These are phyloP conservation scores for Drosophila biarmipes DNA, from an alignment of 1,140 invertebrate genomes.

Conservation along the genomic window DNA sequence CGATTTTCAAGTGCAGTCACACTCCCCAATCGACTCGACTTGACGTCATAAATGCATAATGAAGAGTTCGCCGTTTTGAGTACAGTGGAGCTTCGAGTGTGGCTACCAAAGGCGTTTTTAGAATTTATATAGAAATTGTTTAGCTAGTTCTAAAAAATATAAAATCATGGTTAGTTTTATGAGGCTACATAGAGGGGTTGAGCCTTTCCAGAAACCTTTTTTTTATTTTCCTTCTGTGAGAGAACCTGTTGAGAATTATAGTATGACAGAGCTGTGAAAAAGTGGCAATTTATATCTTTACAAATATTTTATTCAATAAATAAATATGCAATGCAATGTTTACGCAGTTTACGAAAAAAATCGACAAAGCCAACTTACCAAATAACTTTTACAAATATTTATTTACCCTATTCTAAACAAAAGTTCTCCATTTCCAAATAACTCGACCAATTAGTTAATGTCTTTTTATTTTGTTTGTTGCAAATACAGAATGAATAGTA, in stretches of 20 bases:
- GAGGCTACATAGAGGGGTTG: neutral
- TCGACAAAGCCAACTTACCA: neutral
- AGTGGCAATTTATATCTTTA: too few species aligned
- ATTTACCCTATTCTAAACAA: neutral
- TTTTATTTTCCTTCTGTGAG: too few species aligned
- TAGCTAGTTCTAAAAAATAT: too few species aligned
- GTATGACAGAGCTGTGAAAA: too few species aligned
- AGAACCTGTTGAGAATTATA: too few species aligned
- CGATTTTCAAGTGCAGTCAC: constrained; percentile 51
- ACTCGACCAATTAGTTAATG: neutral
- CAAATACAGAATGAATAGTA: neutral
- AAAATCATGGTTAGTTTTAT: too few species aligned
- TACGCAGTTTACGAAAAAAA: too few species aligned
- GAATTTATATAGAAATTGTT: neutral
- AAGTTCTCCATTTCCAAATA: neutral
- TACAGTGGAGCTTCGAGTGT: constrained; percentile 1
- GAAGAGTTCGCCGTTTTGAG: constrained; percentile 10
- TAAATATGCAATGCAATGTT: too few species aligned
- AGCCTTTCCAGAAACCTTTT: too few species aligned
- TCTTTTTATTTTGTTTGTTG: neutral
- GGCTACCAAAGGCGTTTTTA: neutral
- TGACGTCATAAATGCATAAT: constrained; percentile 42
- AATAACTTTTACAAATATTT: neutral
- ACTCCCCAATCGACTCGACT: constrained; percentile 21
- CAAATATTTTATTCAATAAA: too few species aligned